phyloP scores from a whole-genome alignment of 92 coral and sea anemone species.

The Parazoanthus swiftii region DNA sequence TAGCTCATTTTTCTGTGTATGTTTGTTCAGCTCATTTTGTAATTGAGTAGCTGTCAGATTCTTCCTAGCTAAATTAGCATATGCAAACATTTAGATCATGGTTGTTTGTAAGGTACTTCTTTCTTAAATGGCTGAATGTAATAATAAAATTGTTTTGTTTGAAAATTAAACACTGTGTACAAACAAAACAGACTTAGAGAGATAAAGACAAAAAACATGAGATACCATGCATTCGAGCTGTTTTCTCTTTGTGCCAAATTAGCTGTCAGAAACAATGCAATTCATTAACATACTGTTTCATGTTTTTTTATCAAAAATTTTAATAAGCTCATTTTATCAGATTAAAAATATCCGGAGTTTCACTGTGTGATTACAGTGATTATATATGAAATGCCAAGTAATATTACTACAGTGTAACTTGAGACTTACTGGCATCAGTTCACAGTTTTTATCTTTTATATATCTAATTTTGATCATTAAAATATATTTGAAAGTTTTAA shows the following conservation, averaged over 20 bases:
- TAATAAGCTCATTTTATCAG: too few relatives aligned
- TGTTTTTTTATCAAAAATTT: neutral
- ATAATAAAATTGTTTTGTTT: neutral
- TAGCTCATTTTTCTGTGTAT: neutral
- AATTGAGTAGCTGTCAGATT: neutral
- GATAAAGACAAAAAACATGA: neutral
- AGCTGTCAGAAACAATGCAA: neutral
- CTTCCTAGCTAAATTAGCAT: neutral
- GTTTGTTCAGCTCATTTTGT: slow-evolving; percentile 10
- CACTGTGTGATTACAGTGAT: neutral
- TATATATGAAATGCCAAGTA: neutral
- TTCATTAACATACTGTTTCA: neutral
- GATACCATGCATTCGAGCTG: neutral
- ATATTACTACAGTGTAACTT: too few relatives aligned
- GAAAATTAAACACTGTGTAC: neutral
- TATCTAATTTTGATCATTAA: too few relatives aligned
- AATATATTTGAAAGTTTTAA: too few relatives aligned
- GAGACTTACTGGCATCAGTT: too few relatives aligned
- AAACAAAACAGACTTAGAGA: neutral
- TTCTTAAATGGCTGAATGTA: neutral
- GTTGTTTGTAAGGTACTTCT: neutral
- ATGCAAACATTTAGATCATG: neutral
- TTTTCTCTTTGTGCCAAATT: too few relatives aligned
- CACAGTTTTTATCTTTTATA: too few relatives aligned
- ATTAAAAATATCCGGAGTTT: neutral